Conservation (phyloP, 2,113 vertebrate genomes). For the Pyxicephalus adspersus region DNA sequence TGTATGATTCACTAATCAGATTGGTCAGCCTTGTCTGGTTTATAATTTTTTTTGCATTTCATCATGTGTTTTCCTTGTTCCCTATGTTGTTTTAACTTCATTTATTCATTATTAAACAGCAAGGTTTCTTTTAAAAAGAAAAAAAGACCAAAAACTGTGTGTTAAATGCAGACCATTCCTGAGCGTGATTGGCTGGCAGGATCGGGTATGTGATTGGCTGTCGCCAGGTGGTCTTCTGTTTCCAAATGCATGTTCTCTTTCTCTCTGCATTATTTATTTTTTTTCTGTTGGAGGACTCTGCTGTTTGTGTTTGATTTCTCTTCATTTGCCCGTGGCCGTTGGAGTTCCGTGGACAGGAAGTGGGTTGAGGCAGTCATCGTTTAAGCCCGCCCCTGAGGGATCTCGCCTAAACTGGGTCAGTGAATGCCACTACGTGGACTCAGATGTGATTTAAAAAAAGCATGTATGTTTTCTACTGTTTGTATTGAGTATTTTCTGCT, state of each 20-base stretch:
- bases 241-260: conserved; percentile 80
- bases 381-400: conserved; percentile 16
- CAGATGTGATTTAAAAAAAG: conserved; percentile 63
- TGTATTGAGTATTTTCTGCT: conserved; percentile 87
- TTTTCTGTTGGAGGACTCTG: conserved; percentile 63
- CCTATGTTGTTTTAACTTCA: conserved; percentile 37
- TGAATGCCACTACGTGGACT: conserved; percentile 36
- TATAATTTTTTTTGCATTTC: not conserved
- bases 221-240: conserved; percentile 60
- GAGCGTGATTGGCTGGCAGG: conserved; percentile 59
- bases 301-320: conserved; percentile 77
- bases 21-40: not conserved
- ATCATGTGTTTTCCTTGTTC: conserved; percentile 1
- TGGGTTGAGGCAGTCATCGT: conserved; percentile 13
- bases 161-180: conserved; percentile 66
- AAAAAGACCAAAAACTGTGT: conserved; percentile 84
- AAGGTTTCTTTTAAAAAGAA: conserved; percentile 59
- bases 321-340: conserved; percentile 70
- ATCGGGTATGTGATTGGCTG: conserved; percentile 51
- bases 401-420: conserved; percentile 29
- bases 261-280: conserved; percentile 62
- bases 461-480: conserved; percentile 87
- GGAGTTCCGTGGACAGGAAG: conserved; percentile 29
- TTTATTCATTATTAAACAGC: conserved; percentile 58
- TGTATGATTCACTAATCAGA: not conserved